Evolutionary conservation across 2,113 vertebrate genomes (phyloP).

Genomic region (Daphoenositta chrysoptera): DNA sequence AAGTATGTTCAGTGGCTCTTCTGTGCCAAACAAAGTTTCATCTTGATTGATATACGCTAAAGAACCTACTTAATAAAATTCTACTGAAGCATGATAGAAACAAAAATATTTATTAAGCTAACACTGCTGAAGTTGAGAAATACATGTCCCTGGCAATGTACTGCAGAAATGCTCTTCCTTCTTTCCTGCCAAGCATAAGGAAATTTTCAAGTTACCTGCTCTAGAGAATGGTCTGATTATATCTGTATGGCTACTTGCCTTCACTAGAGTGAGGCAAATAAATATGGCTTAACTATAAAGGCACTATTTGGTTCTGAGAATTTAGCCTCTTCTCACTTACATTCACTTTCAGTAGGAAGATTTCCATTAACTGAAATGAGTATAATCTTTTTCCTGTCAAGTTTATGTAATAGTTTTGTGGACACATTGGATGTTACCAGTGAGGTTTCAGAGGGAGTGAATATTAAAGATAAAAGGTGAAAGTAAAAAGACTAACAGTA

Average conservation of each 20-base stretch:
- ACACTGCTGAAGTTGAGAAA: neutral
- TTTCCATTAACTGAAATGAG: no score
- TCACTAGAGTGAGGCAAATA: neutral
- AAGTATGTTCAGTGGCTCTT: neutral
- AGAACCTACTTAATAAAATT: neutral
- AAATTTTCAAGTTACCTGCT: neutral
- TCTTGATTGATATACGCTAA: neutral
- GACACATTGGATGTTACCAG: no score
- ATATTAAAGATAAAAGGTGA: no score
- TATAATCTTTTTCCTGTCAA: no score
- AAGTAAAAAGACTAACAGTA: neutral
- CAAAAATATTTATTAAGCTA: neutral
- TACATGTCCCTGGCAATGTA: neutral
- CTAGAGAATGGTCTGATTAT: neutral
- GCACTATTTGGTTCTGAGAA: neutral
- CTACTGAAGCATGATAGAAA: neutral
- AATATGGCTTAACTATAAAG: neutral
- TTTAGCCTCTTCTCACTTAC: neutral
- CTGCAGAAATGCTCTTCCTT: neutral
- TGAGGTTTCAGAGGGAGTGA: no score
- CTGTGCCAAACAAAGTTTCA: neutral
- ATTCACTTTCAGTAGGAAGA: no score
- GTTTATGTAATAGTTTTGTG: no score
- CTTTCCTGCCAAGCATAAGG: neutral
- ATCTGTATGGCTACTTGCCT: neutral